Percentiles rank a stretch among this genome's conserved stretches.
Evolutionary conservation across 2,797 vertebrate genomes (phyloP).

Genomic region (Australoheros facetus): DNA sequence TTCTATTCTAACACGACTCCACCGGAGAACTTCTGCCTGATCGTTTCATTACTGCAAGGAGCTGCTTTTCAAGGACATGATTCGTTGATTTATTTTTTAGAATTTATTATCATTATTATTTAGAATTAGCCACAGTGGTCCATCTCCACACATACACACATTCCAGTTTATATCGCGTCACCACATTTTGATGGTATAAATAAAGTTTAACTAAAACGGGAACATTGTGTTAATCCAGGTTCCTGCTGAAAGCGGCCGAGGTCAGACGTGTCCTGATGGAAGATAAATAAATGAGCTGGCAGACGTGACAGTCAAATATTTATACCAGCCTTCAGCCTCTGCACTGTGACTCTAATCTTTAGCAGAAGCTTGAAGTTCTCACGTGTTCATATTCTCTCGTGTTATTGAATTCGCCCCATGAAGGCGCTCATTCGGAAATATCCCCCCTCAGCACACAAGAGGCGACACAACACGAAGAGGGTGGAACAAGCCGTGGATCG

Average conservation of each 20-base stretch:
- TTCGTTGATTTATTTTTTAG: not conserved
- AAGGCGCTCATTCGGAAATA: slow-evolving; percentile 53
- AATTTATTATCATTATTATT: too few species aligned
- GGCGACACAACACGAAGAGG: slow-evolving; percentile 33
- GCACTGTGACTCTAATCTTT: too few species aligned
- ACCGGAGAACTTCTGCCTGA: slow-evolving; percentile 35
- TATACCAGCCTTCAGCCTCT: too few species aligned
- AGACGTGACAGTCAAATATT: not conserved
- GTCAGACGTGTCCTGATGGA: too few species aligned
- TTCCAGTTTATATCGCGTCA: not conserved
- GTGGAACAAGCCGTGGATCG: slow-evolving; percentile 32
- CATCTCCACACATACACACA: slow-evolving; percentile 17
- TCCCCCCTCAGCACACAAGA: slow-evolving; percentile 32
- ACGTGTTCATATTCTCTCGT: slow-evolving; percentile 30
- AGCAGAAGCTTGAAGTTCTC: slow-evolving; percentile 29
- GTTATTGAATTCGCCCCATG: slow-evolving; percentile 35
- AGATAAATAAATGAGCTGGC: not conserved
- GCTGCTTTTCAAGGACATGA: slow-evolving; percentile 38
- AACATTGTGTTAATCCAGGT: not conserved
- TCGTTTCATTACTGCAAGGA: slow-evolving; percentile 52
- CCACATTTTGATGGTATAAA: not conserved
- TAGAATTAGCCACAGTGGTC: slow-evolving; percentile 25
- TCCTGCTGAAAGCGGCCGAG: not conserved
- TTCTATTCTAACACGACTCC: slow-evolving; percentile 22
- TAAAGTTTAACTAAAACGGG: not conserved